Percentiles rank a stretch among this genome's conserved stretches.
Conservation (phyloP, 2,797 vertebrate species). For the Cheracebus regulus region DNA sequence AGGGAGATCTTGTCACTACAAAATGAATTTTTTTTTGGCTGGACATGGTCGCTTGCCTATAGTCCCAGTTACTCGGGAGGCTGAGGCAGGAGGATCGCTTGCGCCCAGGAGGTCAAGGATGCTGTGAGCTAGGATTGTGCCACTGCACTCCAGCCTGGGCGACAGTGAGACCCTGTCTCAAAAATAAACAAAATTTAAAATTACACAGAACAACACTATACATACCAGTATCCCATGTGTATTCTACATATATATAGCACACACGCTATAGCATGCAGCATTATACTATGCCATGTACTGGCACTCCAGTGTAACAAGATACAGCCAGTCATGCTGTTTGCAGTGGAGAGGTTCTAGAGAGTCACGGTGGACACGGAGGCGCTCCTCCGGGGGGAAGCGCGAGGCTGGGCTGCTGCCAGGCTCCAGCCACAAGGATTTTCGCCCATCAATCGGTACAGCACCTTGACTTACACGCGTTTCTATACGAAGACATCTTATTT, state of each 20-base stretch:
- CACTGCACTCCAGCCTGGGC: too few relatives aligned
- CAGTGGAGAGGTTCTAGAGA: rapidly evolving
- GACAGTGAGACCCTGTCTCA: too few relatives aligned
- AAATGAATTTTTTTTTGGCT: too few relatives aligned
- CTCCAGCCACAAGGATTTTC: too few relatives aligned
- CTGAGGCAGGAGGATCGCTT: too few relatives aligned
- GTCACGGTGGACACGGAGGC: rapidly evolving
- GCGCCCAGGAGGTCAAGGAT: too few relatives aligned
- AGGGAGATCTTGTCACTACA: too few relatives aligned
- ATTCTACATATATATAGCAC: rapidly evolving
- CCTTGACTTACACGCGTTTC: background rate
- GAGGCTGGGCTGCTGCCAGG: background rate
- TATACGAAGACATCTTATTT: background rate
- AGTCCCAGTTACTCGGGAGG: background rate
- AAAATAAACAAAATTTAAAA: background rate
- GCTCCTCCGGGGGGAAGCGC: rapidly evolving
- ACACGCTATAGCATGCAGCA: rapidly evolving
- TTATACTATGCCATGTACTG: rapidly evolving
- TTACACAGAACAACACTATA: background rate
- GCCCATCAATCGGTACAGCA: rapidly evolving
- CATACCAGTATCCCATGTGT: rapidly evolving
- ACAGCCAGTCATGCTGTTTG: rapidly evolving
- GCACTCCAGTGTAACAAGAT: background rate
- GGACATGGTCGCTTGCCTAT: background rate
- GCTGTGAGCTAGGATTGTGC: too few relatives aligned